Base-by-base conservation (phyloP, 2,113 vertebrate genomes). In the Proteles cristata region DNA sequence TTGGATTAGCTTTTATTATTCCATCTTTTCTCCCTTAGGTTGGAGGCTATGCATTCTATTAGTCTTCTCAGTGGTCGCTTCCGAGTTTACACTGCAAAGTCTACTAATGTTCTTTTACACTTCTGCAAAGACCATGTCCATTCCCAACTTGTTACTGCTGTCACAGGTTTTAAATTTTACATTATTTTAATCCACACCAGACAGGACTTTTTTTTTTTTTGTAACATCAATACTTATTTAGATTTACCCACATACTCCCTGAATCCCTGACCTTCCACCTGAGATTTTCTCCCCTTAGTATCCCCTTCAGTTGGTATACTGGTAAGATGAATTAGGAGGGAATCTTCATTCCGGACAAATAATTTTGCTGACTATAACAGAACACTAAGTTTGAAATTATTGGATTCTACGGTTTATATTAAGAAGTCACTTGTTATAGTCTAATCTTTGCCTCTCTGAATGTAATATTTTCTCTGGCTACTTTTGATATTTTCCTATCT, bases 251-350 rank as follows among this genome's bases (percentile, higher is more conserved):
- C 58, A 69, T 1, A 31, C 7, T 83, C 89, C 33, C 33, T 92
- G 21, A 2, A 69, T 82, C n/a, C 33, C 28, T 83, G 10, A 76
- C 33, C 53, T 92, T 77, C 28, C 50, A 88, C 48, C 25, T 87
- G 15, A 97, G n/a, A 77, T 69, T 80, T 66, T 88, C 53, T 94
- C 33, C 35, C 16, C 58, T 82, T 77, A 48, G 2, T 58, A 88
- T 35, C 87, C 48, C 43, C 63, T 90, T 95, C n/a, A 28, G 17
- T 16, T 81, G 68, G 61, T 35, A 93, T 45, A 73, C 0, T 74
- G 84, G 14, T 82, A 94, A 89, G 66, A 89, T 39, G 77, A 95
- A 80, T 43, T 45, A 87, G 33, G 48, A 84, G 21, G 69, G 71
- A 77, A 58, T 63, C 23, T 90, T 95, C 43, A 95, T 71, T 88